A percentile compares a stretch with the other conserved stretches of the same genome.
phyloP scores from a whole-genome alignment of 2,113 vertebrate genomes.

The Stictonetta naevosa region DNA sequence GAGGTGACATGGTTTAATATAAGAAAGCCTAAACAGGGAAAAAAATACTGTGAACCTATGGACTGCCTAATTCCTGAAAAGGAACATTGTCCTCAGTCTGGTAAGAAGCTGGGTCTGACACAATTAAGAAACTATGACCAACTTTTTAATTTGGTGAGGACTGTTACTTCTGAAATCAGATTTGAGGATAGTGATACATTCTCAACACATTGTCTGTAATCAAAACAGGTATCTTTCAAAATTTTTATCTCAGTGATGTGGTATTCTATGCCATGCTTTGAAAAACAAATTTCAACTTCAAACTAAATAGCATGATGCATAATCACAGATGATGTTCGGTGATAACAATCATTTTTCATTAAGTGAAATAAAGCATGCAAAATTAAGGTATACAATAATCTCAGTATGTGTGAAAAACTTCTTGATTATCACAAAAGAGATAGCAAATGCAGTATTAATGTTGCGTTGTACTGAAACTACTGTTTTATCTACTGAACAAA shows the following conservation, averaged over 20 bases:
- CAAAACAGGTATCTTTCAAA: not conserved
- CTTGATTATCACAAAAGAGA: not conserved
- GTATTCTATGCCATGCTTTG: not conserved
- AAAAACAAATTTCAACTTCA: not conserved
- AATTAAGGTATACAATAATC: not conserved
- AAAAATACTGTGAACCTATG: not conserved
- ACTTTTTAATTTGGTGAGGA: not conserved
- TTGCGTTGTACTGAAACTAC: not conserved
- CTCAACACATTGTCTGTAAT: not conserved
- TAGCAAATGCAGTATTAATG: not conserved
- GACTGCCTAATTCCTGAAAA: not conserved
- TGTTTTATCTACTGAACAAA: not conserved
- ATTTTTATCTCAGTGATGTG: not conserved
- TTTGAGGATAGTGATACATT: not conserved
- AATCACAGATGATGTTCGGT: not conserved
- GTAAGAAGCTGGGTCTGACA: not conserved
- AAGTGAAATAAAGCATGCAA: not conserved
- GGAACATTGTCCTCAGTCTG: not conserved
- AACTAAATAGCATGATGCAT: not conserved
- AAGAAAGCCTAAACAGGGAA: not conserved
- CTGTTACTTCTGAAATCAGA: not conserved
- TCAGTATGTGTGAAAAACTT: not conserved
- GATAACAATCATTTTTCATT: not conserved
- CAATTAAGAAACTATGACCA: not conserved
- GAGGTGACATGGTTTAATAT: not conserved